phyloP scores from a whole-genome alignment of 2,888 invertebrate genomes.

The Autographa pulchrina region DNA sequence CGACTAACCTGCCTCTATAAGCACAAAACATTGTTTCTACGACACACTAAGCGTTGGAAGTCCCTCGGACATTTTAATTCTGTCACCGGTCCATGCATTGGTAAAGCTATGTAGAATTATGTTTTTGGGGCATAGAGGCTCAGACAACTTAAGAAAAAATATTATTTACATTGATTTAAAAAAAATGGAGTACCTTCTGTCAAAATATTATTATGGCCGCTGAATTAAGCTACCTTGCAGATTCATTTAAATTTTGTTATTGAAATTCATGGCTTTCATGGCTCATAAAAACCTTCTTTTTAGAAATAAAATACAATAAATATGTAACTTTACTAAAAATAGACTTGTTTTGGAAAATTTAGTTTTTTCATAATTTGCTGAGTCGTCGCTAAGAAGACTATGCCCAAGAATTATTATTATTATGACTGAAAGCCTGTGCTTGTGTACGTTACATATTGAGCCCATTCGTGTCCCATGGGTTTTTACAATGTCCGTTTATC shows the following conservation, averaged over 20 bases:
- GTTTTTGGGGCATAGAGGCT: constrained; percentile 52
- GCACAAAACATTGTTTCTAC: constrained; percentile 83
- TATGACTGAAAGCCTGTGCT: constrained; percentile 63
- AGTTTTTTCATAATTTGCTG: constrained; percentile 1
- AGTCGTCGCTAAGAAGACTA: constrained; percentile 39
- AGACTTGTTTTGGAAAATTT: not conserved
- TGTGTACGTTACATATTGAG: constrained; percentile 47
- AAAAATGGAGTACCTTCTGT: too few relatives aligned
- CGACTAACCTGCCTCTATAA: constrained; percentile 70
- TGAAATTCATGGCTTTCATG: too few relatives aligned
- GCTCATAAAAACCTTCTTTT: too few relatives aligned
- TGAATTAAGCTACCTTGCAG: not conserved
- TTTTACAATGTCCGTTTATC: constrained; percentile 54
- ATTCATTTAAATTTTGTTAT: not conserved
- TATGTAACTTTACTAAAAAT: too few relatives aligned
- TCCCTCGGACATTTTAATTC: constrained; percentile 74
- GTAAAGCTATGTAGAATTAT: constrained; percentile 70
- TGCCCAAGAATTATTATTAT: constrained; percentile 54
- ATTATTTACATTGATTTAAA: not conserved
- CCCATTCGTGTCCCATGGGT: constrained; percentile 44
- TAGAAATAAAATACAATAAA: too few relatives aligned
- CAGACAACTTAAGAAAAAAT: constrained; percentile 13
- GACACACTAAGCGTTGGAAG: constrained; percentile 83
- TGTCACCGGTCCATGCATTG: constrained; percentile 85
- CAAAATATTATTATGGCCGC: not conserved